Conservation (phyloP, 23 tunicate species). For the Styela clava region DNA sequence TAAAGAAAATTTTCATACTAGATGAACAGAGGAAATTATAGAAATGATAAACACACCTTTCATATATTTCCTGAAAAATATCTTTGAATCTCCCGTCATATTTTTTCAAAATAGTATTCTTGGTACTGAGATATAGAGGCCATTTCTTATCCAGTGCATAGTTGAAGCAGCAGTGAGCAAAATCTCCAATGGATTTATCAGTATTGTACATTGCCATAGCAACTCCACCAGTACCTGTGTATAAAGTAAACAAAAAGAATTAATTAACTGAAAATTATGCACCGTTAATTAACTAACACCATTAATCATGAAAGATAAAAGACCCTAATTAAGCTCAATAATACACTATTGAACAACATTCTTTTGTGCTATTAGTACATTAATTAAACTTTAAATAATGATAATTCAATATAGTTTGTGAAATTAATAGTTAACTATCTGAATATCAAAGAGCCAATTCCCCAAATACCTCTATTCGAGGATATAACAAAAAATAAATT, state of each 20-base stretch:
- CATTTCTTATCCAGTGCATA: slow-evolving; percentile 75
- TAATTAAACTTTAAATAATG: too few relatives aligned
- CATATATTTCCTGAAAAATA: slow-evolving; percentile 81
- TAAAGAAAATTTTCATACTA: not conserved
- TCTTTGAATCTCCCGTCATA: slow-evolving; percentile 97
- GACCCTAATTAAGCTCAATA: too few relatives aligned
- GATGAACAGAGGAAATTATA: not conserved
- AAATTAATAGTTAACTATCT: too few relatives aligned
- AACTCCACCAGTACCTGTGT: slow-evolving; percentile 83
- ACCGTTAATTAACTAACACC: too few relatives aligned
- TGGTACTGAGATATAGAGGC: slow-evolving; percentile 92
- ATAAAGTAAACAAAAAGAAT: not conserved
- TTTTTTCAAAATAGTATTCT: slow-evolving; percentile 90
- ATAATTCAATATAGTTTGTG: too few relatives aligned
- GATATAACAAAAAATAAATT: too few relatives aligned
- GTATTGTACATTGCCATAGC: slow-evolving; percentile 99
- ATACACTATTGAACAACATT: too few relatives aligned
- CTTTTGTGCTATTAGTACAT: too few relatives aligned
- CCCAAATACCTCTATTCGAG: too few relatives aligned
- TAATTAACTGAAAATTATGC: not conserved
- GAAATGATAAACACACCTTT: slow-evolving; percentile 41
- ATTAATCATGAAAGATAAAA: too few relatives aligned
- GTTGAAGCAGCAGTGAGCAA: slow-evolving; percentile 90
- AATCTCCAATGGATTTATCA: slow-evolving; percentile 79
- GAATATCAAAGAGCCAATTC: too few relatives aligned